Evolutionary conservation across 1,140 invertebrate species (phyloP).

Genomic region (Drosophila virilis): DNA sequence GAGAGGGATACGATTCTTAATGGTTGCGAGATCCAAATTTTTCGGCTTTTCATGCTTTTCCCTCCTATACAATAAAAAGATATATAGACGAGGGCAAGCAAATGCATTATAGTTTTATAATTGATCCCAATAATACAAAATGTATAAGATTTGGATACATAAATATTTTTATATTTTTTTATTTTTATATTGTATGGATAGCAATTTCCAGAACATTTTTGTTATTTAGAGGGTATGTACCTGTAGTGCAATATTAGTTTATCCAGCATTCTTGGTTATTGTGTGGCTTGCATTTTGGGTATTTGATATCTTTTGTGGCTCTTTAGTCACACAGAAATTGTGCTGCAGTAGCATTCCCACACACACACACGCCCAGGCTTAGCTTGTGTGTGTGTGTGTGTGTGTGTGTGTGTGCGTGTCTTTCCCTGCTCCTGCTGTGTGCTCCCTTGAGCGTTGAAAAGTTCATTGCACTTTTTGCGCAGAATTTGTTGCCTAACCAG

Average conservation of each 20-base stretch:
- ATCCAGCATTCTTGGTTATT: background rate
- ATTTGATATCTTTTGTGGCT: conserved; percentile 66
- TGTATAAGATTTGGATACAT: too few species aligned
- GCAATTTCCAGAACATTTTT: too few species aligned
- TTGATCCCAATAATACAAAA: too few species aligned
- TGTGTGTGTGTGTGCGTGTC: conserved; percentile 53
- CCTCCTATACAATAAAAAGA: too few species aligned
- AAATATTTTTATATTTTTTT: too few species aligned
- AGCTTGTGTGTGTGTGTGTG: conserved; percentile 50
- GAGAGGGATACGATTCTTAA: too few species aligned
- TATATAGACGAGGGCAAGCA: too few species aligned
- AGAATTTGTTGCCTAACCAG: conserved; percentile 82
- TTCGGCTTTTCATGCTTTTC: too few species aligned
- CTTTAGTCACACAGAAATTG: conserved; percentile 55
- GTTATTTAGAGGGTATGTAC: conserved; percentile 9
- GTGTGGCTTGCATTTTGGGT: conserved; percentile 50
- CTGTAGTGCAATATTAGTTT: background rate
- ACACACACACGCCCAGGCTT: conserved; percentile 23
- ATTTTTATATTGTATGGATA: too few species aligned
- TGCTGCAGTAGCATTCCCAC: conserved; percentile 46
- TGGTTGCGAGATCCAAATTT: too few species aligned
- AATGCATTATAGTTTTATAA: too few species aligned
- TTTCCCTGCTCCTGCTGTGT: conserved; percentile 43
- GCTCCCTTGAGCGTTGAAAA: conserved; percentile 55
- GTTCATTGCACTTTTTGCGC: conserved; percentile 80